Base-by-base conservation (phyloP, 2,113 vertebrate species). In the Microcebus ravelobensis region DNA sequence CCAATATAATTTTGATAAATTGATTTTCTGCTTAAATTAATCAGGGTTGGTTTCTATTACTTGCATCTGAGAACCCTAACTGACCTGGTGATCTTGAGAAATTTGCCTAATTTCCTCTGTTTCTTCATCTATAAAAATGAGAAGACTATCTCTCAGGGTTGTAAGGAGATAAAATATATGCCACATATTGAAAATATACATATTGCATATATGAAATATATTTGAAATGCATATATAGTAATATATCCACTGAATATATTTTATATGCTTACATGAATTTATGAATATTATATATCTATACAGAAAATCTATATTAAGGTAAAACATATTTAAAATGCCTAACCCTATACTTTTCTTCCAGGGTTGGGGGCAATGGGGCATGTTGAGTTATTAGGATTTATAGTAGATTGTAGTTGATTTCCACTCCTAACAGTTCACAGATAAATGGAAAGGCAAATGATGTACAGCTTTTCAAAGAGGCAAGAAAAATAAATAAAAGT, bases 61-160 rank as follows among this genome's bases (percentile, higher is more conserved):
- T 82, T 91, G 31, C 36, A 92, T 68, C 25, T 48, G 59, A 88
- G 67, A 77, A 94, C 9, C 0, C 45, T 48, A 14, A 67, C 25
- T 45, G 23, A 68, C 15, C 18, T 2, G 0, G 1, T 79, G 74
- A 77, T 59, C 61, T 50, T 82, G 13, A 25, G 14, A 94, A 87
- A 91, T 81, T 82, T 82, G 86, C 15, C 68, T 59, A 91, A 90
- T 97, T 70, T 96, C 34, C 95, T 95, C 52, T 90, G 39, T 92
- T 95, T 96, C n/a, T 89, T 57, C n/a, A 95, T 73, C 23, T 74
- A 68, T 96, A 91, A 95, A 92, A 90, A 95, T 88, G 50, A 95
- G 29, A 31, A 91, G 70, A 52, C 39, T 61, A 79, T 81, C 52
- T 92, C 27, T 63, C 15, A 92, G 48, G n/a, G 8, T 82, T 92